Evolutionary conservation across 2,888 invertebrate species (phyloP).

Genomic region (Epistrophe eligans): DNA sequence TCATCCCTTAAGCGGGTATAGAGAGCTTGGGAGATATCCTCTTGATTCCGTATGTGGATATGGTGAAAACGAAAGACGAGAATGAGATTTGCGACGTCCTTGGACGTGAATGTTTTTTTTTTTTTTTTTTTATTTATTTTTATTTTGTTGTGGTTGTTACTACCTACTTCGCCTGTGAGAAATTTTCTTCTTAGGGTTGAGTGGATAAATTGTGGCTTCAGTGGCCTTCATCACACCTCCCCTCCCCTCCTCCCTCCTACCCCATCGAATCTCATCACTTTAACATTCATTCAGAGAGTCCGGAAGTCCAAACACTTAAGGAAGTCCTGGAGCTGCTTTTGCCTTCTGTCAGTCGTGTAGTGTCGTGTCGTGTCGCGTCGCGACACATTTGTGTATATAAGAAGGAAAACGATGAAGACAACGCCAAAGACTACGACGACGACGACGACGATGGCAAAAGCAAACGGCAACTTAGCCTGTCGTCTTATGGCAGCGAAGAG

Average conservation of each 20-base stretch:
- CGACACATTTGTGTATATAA: constrained; percentile 64
- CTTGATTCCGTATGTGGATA: constrained; percentile 49
- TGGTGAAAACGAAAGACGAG: constrained; percentile 30
- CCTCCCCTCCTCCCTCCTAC: background rate
- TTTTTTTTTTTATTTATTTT: constrained; percentile 39
- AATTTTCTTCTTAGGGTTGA: constrained; percentile 59
- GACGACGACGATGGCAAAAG: constrained; percentile 27
- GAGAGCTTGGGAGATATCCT: constrained; percentile 52
- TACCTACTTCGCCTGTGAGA: constrained; percentile 5
- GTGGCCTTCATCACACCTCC: constrained; percentile 59
- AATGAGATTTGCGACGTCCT: constrained; percentile 72
- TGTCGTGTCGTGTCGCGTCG: constrained; percentile 51
- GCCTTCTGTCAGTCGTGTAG: constrained; percentile 38
- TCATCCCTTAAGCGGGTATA: constrained; percentile 70
- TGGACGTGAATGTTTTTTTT: constrained; percentile 54
- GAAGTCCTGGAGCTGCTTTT: constrained; percentile 67
- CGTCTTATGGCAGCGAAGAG: constrained; percentile 16
- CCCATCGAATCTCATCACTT: constrained; percentile 17
- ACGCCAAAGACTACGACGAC: constrained; percentile 32
- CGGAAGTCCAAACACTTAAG: constrained; percentile 76
- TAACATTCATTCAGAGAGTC: constrained; percentile 64
- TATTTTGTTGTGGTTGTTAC: constrained; percentile 24
- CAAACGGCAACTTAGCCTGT: constrained; percentile 25
- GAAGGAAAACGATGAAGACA: constrained; percentile 55
- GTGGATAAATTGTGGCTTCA: constrained; percentile 70